Evolutionary conservation across 2,888 invertebrate genomes (phyloP).

Genomic region (Thymelicus lineola): DNA sequence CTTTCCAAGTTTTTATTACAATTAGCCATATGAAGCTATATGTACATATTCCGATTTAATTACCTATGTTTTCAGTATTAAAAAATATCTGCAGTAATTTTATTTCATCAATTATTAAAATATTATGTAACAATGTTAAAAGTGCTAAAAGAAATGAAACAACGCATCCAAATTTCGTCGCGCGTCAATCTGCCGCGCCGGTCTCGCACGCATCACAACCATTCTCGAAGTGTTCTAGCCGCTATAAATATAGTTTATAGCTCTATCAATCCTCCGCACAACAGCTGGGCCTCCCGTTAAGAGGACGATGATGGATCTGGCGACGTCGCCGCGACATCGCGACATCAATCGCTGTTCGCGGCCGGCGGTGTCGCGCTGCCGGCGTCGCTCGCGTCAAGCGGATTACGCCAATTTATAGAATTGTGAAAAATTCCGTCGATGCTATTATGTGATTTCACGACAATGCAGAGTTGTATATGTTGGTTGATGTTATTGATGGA

Average conservation of each 20-base stretch:
- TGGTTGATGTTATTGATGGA: background rate
- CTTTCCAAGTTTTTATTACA: background rate
- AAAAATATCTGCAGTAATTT: too few species aligned
- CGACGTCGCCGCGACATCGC: constrained; percentile 51
- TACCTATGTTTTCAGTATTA: too few species aligned
- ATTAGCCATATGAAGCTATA: too few species aligned
- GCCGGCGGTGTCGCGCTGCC: constrained; percentile 10
- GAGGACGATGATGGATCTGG: constrained; percentile 79
- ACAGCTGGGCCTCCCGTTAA: constrained; percentile 81
- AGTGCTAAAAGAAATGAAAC: too few species aligned
- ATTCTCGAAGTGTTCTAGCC: constrained; percentile 65
- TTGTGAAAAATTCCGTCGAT: constrained; percentile 35
- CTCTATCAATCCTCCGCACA: constrained; percentile 76
- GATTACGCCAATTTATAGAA: constrained; percentile 50
- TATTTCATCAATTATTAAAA: too few species aligned
- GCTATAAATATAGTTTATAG: constrained; percentile 82
- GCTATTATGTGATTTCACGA: background rate
- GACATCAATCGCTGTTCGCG: constrained; percentile 35
- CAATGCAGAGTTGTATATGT: background rate
- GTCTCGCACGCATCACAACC: constrained; percentile 66
- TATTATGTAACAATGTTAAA: too few species aligned
- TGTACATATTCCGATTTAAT: too few species aligned
- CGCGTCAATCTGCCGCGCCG: constrained; percentile 37
- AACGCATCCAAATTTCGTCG: too few species aligned
- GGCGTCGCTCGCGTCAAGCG: constrained; percentile 36